A percentile compares a stretch with the other conserved stretches of the same genome.
These are phyloP conservation scores for Ptiloglossa arizonensis DNA, from an alignment of 1,140 invertebrate genomes.

Conservation along the genomic window DNA sequence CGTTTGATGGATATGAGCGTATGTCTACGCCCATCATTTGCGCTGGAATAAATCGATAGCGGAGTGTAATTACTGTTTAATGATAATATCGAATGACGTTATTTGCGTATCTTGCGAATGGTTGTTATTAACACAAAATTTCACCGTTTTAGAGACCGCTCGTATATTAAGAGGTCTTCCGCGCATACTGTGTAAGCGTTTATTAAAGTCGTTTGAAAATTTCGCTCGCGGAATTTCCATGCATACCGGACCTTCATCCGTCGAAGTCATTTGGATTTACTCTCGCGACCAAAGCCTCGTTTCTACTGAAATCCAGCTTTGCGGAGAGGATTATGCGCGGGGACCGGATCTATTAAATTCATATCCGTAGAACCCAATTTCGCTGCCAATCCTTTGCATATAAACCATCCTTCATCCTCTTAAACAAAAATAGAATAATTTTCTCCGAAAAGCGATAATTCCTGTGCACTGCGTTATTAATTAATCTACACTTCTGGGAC, in stretches of 20 bases:
- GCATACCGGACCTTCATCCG: background rate
- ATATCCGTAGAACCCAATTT: background rate
- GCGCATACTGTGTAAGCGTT: no score
- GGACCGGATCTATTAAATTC: background rate
- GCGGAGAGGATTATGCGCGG: background rate
- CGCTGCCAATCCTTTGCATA: no score
- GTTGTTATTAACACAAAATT: background rate
- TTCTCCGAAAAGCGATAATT: no score
- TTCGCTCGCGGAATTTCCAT: no score
- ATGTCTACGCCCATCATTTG: background rate
- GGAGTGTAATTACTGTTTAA: background rate
- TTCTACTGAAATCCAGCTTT: background rate
- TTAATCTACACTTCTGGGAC: no score
- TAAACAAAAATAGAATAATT: no score
- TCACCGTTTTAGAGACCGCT: no score
- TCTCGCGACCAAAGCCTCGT: background rate
- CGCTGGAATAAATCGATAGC: background rate
- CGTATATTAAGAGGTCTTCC: no score
- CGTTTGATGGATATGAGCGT: conserved; percentile 24
- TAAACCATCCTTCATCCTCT: background rate
- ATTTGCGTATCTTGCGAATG: background rate
- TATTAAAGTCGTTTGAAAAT: no score
- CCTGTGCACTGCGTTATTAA: no score
- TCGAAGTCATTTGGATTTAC: background rate
- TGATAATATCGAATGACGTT: background rate